Conservation (phyloP, 2,888 invertebrate genomes). For the Endomychus coccineus region DNA sequence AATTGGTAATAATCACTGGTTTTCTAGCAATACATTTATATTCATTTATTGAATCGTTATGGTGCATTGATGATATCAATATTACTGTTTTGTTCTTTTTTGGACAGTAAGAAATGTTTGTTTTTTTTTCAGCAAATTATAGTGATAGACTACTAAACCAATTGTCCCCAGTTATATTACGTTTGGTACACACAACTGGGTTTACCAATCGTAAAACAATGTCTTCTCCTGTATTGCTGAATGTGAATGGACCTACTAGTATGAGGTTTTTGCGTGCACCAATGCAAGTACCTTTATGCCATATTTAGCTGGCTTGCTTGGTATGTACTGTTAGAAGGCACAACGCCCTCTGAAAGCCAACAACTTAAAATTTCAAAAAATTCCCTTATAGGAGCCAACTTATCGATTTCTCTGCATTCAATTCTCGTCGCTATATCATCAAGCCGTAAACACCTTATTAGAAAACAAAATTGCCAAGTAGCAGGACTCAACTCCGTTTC, state of each 20-base stretch:
- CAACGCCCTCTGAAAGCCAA: background rate
- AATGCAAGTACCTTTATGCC: too few species aligned
- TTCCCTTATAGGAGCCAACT: slow-evolving; percentile 5
- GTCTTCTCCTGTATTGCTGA: background rate
- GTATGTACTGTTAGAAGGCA: too few species aligned
- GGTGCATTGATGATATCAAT: background rate
- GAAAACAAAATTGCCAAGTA: background rate
- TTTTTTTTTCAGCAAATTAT: too few species aligned
- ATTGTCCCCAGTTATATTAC: slow-evolving; percentile 2
- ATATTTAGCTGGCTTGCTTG: too few species aligned
- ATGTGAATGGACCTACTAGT: background rate
- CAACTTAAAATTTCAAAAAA: slow-evolving; percentile 2
- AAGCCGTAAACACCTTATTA: background rate
- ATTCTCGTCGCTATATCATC: slow-evolving; percentile 2
- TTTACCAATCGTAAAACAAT: slow-evolving; percentile 2
- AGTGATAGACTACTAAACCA: slow-evolving; percentile 3
- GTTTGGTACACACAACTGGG: background rate
- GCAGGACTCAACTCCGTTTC: slow-evolving; percentile 4
- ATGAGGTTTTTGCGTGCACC: too few species aligned
- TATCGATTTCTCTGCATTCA: slow-evolving; percentile 1
- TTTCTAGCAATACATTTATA: background rate
- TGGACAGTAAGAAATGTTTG: background rate
- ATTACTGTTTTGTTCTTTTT: background rate
- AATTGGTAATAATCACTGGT: slow-evolving; percentile 1
- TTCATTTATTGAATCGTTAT: background rate